phyloP scores from a whole-genome alignment of 2,888 invertebrate genomes.

The Lasioglossum zephyrum region DNA sequence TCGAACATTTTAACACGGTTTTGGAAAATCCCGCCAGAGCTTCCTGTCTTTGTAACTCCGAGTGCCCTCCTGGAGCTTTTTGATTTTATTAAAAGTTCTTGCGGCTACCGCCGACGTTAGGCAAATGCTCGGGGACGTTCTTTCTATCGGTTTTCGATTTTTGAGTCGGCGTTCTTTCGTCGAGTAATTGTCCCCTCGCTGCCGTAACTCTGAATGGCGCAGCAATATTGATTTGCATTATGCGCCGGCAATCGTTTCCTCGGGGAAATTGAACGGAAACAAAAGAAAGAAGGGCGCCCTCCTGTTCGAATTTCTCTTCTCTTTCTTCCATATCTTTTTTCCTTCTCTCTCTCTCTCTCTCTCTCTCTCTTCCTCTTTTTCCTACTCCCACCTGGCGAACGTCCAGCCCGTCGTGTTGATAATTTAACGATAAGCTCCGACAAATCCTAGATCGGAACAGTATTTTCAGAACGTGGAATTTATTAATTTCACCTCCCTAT shows the following conservation, averaged over 20 bases:
- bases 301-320: not conserved
- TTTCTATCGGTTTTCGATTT: not conserved
- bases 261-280: slow-evolving; percentile 2
- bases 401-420: slow-evolving; percentile 4
- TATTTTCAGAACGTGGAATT: not conserved
- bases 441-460: not conserved
- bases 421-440: not conserved
- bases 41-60: not conserved
- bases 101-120: not conserved
- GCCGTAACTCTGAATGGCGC: slow-evolving; percentile 4
- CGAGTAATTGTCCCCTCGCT: slow-evolving; percentile 26
- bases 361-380: not conserved
- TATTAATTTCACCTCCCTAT: not conserved
- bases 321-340: not conserved
- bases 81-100: slow-evolving; percentile 2
- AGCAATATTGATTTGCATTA: not conserved
- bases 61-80: not conserved
- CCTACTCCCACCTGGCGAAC: not conserved
- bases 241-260: slow-evolving; percentile 8
- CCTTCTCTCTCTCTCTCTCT: not conserved
- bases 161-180: not conserved
- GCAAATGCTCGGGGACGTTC: not conserved
- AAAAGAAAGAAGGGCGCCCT: not conserved
- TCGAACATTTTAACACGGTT: slow-evolving; percentile 15
- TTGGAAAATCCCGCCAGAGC: not conserved